Evolutionary conservation across 2,113 vertebrate species (phyloP).

Genomic region (Polypterus bichir): DNA sequence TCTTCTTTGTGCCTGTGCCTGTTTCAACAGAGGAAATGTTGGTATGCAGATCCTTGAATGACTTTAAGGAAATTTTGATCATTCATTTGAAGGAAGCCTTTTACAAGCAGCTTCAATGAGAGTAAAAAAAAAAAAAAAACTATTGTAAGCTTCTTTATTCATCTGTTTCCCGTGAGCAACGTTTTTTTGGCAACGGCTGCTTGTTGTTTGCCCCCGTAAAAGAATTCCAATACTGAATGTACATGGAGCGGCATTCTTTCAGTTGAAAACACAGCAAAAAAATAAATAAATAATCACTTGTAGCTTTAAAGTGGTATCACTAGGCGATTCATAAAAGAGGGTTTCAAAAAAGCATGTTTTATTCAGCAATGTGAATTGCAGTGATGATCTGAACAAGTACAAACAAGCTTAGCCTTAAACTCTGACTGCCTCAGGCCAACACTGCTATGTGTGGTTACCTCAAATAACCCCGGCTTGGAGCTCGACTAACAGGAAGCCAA

Average conservation of each 20-base stretch:
- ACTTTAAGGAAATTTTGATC: background rate
- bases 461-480: background rate
- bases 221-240: background rate
- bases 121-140: background rate
- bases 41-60: background rate
- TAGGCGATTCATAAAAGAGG: too few species aligned
- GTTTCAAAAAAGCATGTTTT: too few species aligned
- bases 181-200: conserved; percentile 26
- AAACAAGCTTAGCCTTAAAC: too few species aligned
- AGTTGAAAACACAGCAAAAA: too few species aligned
- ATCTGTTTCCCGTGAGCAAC: conserved; percentile 34
- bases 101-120: background rate
- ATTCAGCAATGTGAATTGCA: too few species aligned
- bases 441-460: background rate
- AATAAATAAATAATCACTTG: too few species aligned
- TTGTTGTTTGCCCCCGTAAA: conserved; percentile 30
- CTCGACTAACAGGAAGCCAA: background rate
- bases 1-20: background rate
- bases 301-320: too few species aligned
- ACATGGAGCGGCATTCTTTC: too few species aligned
- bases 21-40: background rate
- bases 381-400: too few species aligned
- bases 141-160: background rate
- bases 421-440: background rate
- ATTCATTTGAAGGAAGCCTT: background rate